Evolutionary conservation across 2,797 vertebrate species (phyloP).

Genomic region (Leuciscus waleckii): DNA sequence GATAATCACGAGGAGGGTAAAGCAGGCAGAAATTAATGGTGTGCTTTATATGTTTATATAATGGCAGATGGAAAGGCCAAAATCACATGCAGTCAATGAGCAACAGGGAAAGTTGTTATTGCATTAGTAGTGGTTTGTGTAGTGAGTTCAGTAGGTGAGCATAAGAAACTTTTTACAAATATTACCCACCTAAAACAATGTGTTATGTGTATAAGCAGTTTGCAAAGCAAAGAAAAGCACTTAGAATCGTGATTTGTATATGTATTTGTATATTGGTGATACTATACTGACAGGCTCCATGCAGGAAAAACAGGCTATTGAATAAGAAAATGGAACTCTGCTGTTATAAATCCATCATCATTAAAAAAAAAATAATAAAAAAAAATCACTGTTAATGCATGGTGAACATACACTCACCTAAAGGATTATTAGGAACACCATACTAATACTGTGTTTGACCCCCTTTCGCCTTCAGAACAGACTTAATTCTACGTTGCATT

Average conservation of each 20-base stretch:
- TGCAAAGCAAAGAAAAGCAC: neutral
- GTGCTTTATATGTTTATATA: conserved; percentile 2
- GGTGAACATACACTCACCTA: no score
- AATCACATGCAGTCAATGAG: neutral
- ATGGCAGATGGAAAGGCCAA: neutral
- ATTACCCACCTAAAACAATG: neutral
- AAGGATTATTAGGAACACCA: no score
- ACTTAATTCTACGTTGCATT: no score
- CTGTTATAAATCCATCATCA: no score
- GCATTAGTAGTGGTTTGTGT: neutral
- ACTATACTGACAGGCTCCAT: neutral
- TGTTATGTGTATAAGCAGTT: neutral
- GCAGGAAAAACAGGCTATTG: neutral
- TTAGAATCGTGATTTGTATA: neutral
- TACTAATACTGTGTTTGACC: no score
- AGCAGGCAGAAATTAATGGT: neutral
- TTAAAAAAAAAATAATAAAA: no score
- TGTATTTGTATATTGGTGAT: no score
- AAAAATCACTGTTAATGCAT: neutral
- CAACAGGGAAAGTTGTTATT: neutral
- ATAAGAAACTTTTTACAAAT: neutral
- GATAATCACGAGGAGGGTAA: neutral
- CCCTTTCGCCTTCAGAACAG: no score
- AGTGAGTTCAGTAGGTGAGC: neutral
- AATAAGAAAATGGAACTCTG: neutral